phyloP scores from a whole-genome alignment of 2,888 invertebrate genomes.

The Catonia carolina region DNA sequence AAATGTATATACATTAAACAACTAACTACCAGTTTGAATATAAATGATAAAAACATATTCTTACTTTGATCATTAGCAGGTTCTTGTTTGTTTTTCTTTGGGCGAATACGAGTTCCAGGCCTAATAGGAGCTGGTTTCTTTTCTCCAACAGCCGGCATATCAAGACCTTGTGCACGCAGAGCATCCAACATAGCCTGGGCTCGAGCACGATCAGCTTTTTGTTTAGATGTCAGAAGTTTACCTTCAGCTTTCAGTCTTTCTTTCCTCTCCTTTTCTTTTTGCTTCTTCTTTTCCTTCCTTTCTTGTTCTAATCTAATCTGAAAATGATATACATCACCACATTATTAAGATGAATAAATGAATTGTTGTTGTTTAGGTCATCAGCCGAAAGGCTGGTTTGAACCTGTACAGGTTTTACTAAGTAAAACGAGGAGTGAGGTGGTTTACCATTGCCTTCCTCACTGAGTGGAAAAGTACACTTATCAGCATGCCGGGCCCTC shows the following conservation, averaged over 20 bases:
- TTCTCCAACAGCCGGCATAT: conserved; percentile 65
- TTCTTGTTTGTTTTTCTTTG: conserved; percentile 47
- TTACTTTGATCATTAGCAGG: not conserved
- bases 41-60: no score
- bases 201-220: conserved; percentile 82
- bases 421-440: no score
- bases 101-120: conserved; percentile 67
- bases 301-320: conserved; percentile 74
- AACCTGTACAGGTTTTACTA: no score
- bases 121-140: conserved; percentile 46
- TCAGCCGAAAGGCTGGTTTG: no score
- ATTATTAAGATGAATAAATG: conserved; percentile 6
- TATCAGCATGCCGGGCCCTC: no score
- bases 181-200: conserved; percentile 85
- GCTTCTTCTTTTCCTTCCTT: conserved; percentile 78
- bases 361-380: no score
- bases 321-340: conserved; percentile 20
- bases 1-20: no score
- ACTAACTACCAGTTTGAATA: no score
- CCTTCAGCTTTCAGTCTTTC: conserved; percentile 95
- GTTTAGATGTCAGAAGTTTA: conserved; percentile 85
- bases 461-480: no score
- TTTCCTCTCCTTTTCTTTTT: conserved; percentile 87
- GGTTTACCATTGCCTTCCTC: no score
- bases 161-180: conserved; percentile 80